Evolutionary conservation across 2,797 vertebrate genomes (phyloP), one percentile per base, ranked within the genome.

Genomic region (Scolopax bukidnonensis): DNA sequence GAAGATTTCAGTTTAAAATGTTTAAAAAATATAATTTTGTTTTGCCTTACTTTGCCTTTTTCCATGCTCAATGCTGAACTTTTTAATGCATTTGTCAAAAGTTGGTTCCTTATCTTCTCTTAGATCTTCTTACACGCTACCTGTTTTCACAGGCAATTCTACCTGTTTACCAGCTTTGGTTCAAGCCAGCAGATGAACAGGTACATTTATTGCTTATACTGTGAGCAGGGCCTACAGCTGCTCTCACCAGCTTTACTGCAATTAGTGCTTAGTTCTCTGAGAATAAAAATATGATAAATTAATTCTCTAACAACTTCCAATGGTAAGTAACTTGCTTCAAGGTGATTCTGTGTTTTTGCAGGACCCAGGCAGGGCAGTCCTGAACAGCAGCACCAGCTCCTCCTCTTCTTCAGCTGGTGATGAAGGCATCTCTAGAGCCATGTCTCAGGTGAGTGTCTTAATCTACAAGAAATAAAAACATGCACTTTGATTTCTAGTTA

Each of bases 121-220:
- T 76, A n/a, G 4, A 3, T 75, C 30, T 87, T 84, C 78, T 93
- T 45, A 84, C 9, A 10, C 17, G 3, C 8, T 53, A 6, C 68
- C 50, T 95, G 4, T 83, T 88, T 95, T 93, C 76, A 93, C 95
- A 96, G 96, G 84, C 50, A 88, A 30, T 33, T 64, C 57, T 48
- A 87, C 83, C 90, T 41, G 67, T 91, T 82, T 96, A 95, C 63
- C 57, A 53, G 67, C 38, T 95, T 54, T 54, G 76, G 80, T 97
- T 97, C 92, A 96, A 48, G 43, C 65, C 90, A 75, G 38, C 1
- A 17, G 50, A 92, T 40, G 45, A 91, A 64, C 89, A 96, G 93
- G 90, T 91, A 96, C 36, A 19, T 79, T 78, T 90, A 83, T 9
- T 50, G 38, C 25, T 64, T 53, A 14, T 41, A 48, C 25, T n/a